Evolutionary conservation across 2,113 vertebrate species (phyloP), one percentile per base, ranked within the genome.

Genomic region (Vombatus ursinus): DNA sequence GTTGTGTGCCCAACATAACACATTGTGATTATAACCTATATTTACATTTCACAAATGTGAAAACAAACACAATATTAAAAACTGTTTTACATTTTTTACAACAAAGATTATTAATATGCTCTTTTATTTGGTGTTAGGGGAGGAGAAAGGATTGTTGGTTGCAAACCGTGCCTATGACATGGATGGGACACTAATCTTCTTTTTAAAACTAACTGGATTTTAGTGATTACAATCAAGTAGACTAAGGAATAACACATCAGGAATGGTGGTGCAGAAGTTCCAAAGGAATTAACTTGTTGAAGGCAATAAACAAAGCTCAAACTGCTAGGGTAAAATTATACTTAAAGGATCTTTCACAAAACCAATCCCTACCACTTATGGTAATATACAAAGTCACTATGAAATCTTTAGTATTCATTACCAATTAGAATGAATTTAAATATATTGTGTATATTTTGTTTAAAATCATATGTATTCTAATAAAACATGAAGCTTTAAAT

Each of bases 341-440:
- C 37, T n/a, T 77, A n/a, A 77, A 44, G 14, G 1, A 22, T 77
- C 4, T 48, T 93, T 93, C 90, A 26, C 28, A 92, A 57, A 92
- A 23, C 91, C 37, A 48, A 57, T 5, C 6, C 22, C 0, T 2
- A 16, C 37, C 68, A 77, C 37, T 10, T 77, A 77, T 44, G 37
- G 50, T 91, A 91, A 25, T 68, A 96, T 94, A 96, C 93, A 84
- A 95, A 54, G 24, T 92, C 0, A 16, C 90, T 54, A 90, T 49
- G 24, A 96, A 93, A 91, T 92, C 23, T 94, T 61, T 0, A 3
- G 12, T 37, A 28, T 31, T 61, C 28, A 31, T 31, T 31, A 61
- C 24, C 24, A 57, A 0, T 37, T 14, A 68, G 0, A 68, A 31
- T n/a, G 61, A 68, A 68, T 6, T 68, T 68, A n/a, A 68, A 68